Conservation (phyloP, 2,888 invertebrate genomes). For the Campoplex nolae region DNA sequence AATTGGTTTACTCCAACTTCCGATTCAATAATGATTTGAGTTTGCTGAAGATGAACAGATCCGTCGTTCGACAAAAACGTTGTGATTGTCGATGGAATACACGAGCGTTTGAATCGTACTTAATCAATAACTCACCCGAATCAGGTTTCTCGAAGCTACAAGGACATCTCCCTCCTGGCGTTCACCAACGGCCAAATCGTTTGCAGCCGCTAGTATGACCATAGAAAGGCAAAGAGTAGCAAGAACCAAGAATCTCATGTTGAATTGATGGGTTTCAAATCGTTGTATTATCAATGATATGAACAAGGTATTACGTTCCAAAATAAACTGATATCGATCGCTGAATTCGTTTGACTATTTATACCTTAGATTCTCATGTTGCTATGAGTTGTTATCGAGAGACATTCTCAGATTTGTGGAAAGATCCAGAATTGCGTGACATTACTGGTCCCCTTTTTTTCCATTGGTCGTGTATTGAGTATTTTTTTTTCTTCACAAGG, state of each 20-base stretch:
- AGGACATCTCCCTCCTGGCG: conserved; percentile 69
- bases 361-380: conserved; percentile 46
- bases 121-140: conserved; percentile 70
- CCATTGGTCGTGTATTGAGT: not conserved
- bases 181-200: conserved; percentile 71
- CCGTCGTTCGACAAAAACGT: not conserved
- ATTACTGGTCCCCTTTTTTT: conserved; percentile 28
- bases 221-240: conserved; percentile 71
- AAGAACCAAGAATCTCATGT: conserved; percentile 67
- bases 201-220: conserved; percentile 64
- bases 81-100: not conserved
- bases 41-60: not conserved
- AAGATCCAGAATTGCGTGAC: conserved; percentile 18
- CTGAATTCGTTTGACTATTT: conserved; percentile 59
- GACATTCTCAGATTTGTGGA: conserved; percentile 41
- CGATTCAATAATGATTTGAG: conserved; percentile 7
- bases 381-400: conserved; percentile 34
- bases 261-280: conserved; percentile 50
- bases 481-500: conserved; percentile 8
- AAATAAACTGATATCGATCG: conserved; percentile 60
- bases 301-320: conserved; percentile 8
- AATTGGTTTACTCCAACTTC: conserved; percentile 27
- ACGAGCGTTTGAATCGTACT: not conserved
- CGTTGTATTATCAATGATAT: conserved; percentile 16
- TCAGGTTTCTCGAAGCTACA: conserved; percentile 63